These are phyloP conservation scores for Platynereis dumerilii DNA, from an alignment of 2,888 invertebrate genomes.

Conservation along the genomic window DNA sequence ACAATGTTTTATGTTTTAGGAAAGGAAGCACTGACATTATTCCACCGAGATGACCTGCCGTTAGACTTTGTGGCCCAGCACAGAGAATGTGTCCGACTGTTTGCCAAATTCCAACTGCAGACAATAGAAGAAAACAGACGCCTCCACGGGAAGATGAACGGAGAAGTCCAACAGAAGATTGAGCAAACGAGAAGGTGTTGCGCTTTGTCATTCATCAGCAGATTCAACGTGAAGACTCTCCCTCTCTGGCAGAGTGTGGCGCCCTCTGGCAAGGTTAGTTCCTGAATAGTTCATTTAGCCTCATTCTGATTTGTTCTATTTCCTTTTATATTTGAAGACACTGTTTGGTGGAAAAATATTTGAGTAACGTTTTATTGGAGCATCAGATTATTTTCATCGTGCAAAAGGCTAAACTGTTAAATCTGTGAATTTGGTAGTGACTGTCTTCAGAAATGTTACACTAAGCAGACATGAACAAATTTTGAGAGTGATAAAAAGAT, in stretches of 20 bases:
- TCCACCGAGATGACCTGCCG: constrained; percentile 11
- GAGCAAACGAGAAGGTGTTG: constrained; percentile 9
- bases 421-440: too few relatives aligned
- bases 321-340: too few relatives aligned
- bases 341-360: neutral
- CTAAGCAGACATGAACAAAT: too few relatives aligned
- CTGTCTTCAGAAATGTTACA: too few relatives aligned
- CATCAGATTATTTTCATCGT: neutral
- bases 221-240: constrained; percentile 9
- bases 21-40: neutral
- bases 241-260: constrained; percentile 8
- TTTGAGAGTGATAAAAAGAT: too few relatives aligned
- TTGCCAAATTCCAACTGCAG: constrained; percentile 23
- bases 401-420: neutral
- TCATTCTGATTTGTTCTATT: neutral
- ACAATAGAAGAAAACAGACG: constrained; percentile 27
- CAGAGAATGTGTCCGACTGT: constrained; percentile 17
- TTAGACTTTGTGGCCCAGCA: constrained; percentile 19
- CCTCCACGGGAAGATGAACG: constrained; percentile 13
- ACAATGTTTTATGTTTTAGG: constrained; percentile 3
- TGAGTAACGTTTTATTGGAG: neutral
- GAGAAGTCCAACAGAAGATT: neutral
- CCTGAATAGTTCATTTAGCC: too few relatives aligned
- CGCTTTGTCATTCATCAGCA: constrained; percentile 9
- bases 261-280: constrained; percentile 11